Base-by-base conservation (phyloP, 2,888 invertebrate species). In the Polietes domitor region DNA sequence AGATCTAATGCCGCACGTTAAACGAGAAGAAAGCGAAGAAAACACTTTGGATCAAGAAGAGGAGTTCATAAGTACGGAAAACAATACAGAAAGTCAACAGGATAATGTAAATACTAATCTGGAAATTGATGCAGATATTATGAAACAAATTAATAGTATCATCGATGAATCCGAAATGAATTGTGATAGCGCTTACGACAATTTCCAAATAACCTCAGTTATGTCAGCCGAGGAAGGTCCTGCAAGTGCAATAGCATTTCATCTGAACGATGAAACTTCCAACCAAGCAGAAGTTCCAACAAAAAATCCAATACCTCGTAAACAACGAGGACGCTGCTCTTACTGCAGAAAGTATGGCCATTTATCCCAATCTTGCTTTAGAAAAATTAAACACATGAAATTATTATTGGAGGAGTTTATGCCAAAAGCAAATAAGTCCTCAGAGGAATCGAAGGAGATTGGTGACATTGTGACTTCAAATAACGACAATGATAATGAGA, bases 131-230 rank as follows among this genome's bases (percentile, higher is more conserved):
- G 53, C 21, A 5, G 85, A 83, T 41, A 75, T 84, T 32, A 83
- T 85, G 80, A 68, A 72, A 55, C 83, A 85, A 80, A 85, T 85
- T n/a, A 85, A 80, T 65, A 80, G 71, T 28, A 83, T 83, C 28
- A 76, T 80, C 17, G 68, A 83, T 41, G 80, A 84, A 26, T 76
- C 81, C 0, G 84, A 81, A 81, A 76, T 50, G 61, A 68, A 72
- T 65, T 70, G 53, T 32, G 50, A 17, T 6, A 53, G 12, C 0
- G 21, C 37, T 61, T 58, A 47, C 41, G 26, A 37, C 12, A 55
- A 72, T 21, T 21, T 68, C 28, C 15, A n/a, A 21, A 50, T n/a
- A 28, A 10, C 68, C 6, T 5, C 73, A 2, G 10, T 24, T 17
- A n/a, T 41, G 15, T 0, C 47, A 17, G 41, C 47, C 15, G 4